Evolutionary conservation across 2,797 vertebrate species (phyloP), one percentile per base, ranked within the genome.

Genomic region (Melanotaenia nigrans): DNA sequence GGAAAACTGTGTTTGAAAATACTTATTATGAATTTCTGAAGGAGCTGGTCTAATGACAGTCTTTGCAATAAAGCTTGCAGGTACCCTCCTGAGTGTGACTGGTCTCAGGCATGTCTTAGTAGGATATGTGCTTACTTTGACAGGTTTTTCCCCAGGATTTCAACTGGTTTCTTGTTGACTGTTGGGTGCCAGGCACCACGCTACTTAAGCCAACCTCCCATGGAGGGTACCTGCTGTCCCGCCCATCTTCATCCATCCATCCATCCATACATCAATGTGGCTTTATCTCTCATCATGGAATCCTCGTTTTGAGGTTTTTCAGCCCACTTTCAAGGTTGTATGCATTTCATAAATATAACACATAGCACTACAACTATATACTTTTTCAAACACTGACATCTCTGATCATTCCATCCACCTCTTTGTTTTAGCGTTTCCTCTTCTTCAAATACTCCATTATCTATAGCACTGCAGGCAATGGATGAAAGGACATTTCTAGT

Each of bases 401-500:
- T 75, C 56, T 59, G 71, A 85, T 83, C 73, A 83, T 75, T 62
- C 57, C 60, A 70, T 78, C 65, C 65, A 32, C 69, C 40, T 69
- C 47, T 79, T 86, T 85, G 84, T 86, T 87, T 85, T 66, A 84
- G 71, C 25, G 20, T 82, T 76, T 85, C 68, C 72, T 81, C 81
- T 83, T 79, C 61, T 82, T 82, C 81, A 87, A 82, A 73, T 69
- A 75, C 71, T 83, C 86, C 73, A 86, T 89, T 90, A 87, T 91
- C 88, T 86, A 56, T 77, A 77, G 56, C 76, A 78, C 89, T 82
- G 81, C 89, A 88, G 88, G 91, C 86, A 67, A 65, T 77, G 79
- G 81, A 85, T 83, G 78, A 89, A 85, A 90, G 82, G 86, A 91
- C 91, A 91, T 85, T 81, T 80, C 81, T 86, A 89, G 87, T 89